Evolutionary conservation across 2,113 vertebrate species (phyloP).

Genomic region (Notarius lentiginosus): DNA sequence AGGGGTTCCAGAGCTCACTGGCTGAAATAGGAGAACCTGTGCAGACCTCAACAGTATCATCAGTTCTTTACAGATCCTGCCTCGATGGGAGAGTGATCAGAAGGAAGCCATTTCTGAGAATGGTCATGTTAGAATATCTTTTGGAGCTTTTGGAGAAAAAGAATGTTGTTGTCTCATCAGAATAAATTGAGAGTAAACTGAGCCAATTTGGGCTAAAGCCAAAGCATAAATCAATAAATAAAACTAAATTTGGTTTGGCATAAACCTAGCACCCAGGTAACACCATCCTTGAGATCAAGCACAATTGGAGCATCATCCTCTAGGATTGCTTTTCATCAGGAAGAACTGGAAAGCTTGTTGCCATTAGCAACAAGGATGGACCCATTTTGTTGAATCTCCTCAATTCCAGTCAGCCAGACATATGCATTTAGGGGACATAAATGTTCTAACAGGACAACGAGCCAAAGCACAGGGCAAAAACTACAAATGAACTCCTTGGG

Average conservation of each 20-base stretch:
- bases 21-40: background rate
- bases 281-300: background rate
- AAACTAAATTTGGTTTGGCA: background rate
- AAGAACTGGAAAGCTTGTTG: background rate
- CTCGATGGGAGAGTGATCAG: background rate
- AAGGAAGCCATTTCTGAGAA: too few relatives aligned
- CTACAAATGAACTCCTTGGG: too few relatives aligned
- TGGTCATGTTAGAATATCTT: too few relatives aligned
- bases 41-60: background rate
- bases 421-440: background rate
- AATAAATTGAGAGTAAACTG: background rate
- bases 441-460: background rate
- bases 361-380: background rate
- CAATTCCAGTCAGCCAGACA: background rate
- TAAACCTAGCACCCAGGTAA: background rate
- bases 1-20: background rate
- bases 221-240: background rate
- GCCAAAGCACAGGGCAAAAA: too few relatives aligned
- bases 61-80: background rate
- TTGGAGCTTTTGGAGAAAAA: too few relatives aligned
- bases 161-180: background rate
- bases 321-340: background rate
- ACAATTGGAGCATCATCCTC: background rate
- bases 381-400: too few relatives aligned
- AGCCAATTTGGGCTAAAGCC: too few relatives aligned